Evolutionary conservation across 2,797 vertebrate genomes (phyloP), one percentile per base, ranked within the genome.

Genomic region (Artibeus lituratus): DNA sequence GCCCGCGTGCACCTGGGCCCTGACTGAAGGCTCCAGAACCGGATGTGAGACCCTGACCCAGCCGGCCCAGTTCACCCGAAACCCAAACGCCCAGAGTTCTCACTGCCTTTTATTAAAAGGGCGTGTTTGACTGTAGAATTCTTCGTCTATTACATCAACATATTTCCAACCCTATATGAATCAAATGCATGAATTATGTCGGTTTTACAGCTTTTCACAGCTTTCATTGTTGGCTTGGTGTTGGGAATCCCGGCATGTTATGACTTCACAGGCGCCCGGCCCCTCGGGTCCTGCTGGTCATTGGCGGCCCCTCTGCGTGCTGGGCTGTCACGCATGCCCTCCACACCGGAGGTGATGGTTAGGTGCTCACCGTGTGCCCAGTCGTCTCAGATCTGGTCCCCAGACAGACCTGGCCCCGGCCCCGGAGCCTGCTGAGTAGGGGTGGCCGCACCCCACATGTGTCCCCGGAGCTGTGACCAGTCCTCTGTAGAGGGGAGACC

Each of bases 381-480:
- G 5, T 32, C 16, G 18, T 59, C 72, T 53, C 2, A 39, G 76
- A 49, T n/a, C 77, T 5, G 44, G 72, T 44, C 76, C 53, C 44
- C 1, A 4, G 3, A 12, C 29, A 16, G 39, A 19, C 24, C 0
- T 18, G 1, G 3, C 16, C 53, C 22, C n/a, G 8, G 1, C 32
- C 29, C 19, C 37, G 12, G 62, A 39, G 49, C 32, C 10, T 1
- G 5, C 3, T 11, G 4, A 9, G 19, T 8, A 53, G 18, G 11
- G 57, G 3, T 22, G 0, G 37, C 14, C 10, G 2, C 0, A 7
- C 19, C 5, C 16, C 1, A 0, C 2, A 1, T 6, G 49, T 42
- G 15, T 7, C 4, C 8, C 47, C 9, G 65, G 44, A 11, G 62
- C 76, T 7, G 0, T 47, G 37, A 10, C 7, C 0, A 3, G 51